phyloP scores from a whole-genome alignment of 2,797 vertebrate genomes.

The Bryconaethiops microstoma region DNA sequence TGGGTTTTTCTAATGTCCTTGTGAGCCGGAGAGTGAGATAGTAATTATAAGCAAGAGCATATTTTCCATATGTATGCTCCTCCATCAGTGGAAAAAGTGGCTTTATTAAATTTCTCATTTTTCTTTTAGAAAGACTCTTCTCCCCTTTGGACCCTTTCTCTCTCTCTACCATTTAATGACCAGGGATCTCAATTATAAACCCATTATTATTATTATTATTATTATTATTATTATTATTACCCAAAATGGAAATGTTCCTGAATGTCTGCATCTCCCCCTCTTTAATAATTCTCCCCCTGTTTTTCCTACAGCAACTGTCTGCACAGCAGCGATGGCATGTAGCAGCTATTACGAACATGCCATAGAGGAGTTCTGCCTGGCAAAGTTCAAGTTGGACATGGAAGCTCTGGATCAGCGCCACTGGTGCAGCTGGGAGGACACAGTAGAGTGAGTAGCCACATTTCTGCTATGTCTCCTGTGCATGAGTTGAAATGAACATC shows the following conservation, averaged over 20 bases:
- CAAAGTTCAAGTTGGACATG: constrained; percentile 86
- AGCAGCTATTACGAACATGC: constrained; percentile 74
- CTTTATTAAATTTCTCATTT: neutral
- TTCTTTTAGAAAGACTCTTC: neutral
- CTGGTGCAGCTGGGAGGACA: constrained; percentile 94
- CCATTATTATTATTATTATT: too few species aligned
- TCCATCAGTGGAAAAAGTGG: neutral
- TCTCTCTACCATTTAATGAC: neutral
- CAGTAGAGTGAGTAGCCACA: constrained; percentile 81
- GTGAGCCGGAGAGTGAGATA: neutral
- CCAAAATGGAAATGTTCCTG: too few species aligned
- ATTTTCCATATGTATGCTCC: neutral
- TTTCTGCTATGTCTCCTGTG: neutral
- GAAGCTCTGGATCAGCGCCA: constrained; percentile 79
- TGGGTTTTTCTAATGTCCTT: neutral
- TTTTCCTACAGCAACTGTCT: constrained; percentile 74
- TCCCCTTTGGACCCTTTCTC: neutral
- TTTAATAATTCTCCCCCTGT: constrained; percentile 21
- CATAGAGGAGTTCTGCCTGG: constrained; percentile 85
- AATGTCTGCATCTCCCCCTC: neutral
- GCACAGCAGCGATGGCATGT: constrained; percentile 75
- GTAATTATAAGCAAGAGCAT: neutral
- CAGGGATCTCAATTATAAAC: too few species aligned
- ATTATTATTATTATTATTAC: too few species aligned
- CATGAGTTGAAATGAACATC: too few species aligned